phyloP scores from a whole-genome alignment of 2,113 vertebrate species.

The Oreochromis tanganicae region DNA sequence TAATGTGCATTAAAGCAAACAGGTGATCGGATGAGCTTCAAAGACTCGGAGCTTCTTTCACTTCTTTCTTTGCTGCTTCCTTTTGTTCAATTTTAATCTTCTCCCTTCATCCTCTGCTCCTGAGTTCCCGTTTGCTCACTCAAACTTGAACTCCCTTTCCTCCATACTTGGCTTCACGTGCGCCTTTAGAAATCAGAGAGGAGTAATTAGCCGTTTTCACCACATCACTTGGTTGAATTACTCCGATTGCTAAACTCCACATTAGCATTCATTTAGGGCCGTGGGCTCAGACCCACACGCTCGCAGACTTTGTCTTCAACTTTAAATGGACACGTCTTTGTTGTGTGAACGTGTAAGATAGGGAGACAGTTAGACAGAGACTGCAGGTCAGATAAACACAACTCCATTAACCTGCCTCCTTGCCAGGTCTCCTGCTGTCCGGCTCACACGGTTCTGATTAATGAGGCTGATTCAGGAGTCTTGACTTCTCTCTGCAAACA shows the following conservation, averaged over 20 bases:
- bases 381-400: slow-evolving; percentile 50
- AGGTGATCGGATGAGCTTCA: not conserved
- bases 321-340: slow-evolving; percentile 44
- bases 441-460: slow-evolving; percentile 57
- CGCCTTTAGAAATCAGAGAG: not conserved
- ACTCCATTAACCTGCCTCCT: slow-evolving; percentile 47
- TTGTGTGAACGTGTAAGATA: not conserved
- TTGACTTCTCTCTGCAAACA: slow-evolving; percentile 11
- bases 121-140: not conserved
- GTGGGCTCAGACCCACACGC: not conserved
- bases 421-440: slow-evolving; percentile 32
- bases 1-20: not conserved
- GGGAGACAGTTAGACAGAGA: slow-evolving; percentile 18
- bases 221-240: not conserved
- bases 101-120: not conserved
- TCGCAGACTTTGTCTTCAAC: not conserved
- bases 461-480: slow-evolving; percentile 53
- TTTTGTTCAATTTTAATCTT: not conserved
- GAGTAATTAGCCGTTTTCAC: not conserved
- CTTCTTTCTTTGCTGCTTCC: not conserved
- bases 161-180: not conserved
- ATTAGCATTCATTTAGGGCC: slow-evolving; percentile 36
- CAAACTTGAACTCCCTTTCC: not conserved
- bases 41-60: not conserved
- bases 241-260: not conserved